Evolutionary conservation across 2,797 vertebrate species (phyloP).

Genomic region (Bucorvus abyssinicus): DNA sequence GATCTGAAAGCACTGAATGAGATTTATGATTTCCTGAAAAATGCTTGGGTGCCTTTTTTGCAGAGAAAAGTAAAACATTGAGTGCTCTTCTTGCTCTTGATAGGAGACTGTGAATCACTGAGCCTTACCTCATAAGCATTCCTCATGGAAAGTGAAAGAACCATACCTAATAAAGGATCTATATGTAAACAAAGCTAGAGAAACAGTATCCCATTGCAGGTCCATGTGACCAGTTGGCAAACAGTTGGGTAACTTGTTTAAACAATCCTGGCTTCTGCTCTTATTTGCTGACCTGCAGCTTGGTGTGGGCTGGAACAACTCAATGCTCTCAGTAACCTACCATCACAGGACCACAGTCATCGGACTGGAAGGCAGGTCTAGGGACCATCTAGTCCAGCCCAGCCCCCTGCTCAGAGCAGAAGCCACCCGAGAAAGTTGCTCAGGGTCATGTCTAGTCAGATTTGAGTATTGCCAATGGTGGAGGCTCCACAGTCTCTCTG

Average conservation of each 20-base stretch:
- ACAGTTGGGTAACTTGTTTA: constrained; percentile 9
- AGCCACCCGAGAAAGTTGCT: background rate
- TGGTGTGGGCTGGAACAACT: background rate
- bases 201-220: background rate
- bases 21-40: background rate
- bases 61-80: background rate
- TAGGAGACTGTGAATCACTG: background rate
- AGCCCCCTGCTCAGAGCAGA: background rate
- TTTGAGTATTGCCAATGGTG: background rate
- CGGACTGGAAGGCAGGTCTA: background rate
- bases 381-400: background rate
- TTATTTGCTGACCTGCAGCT: constrained; percentile 18
- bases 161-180: background rate
- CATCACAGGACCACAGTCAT: background rate
- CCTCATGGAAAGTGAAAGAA: background rate
- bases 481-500: background rate
- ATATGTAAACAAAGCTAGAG: background rate
- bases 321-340: background rate
- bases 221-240: background rate
- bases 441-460: background rate
- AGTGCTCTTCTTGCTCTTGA: background rate
- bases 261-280: constrained; percentile 9
- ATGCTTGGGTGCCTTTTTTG: background rate
- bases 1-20: background rate
- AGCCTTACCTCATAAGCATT: background rate